Conservation (phyloP, 2,797 vertebrate species). For the Strix occidentalis region DNA sequence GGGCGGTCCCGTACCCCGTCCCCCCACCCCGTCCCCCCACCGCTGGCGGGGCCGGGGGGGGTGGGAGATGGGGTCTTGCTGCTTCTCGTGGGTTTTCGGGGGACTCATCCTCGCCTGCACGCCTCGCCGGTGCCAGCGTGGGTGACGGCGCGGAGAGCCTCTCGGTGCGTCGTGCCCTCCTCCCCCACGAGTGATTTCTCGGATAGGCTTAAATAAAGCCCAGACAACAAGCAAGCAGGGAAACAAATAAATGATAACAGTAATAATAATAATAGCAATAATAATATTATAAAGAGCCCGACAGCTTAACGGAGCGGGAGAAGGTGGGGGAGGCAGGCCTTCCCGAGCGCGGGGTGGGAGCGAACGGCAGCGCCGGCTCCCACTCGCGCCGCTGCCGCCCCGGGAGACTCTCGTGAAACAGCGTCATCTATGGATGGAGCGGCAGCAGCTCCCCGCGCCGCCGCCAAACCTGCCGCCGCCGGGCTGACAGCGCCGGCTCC, state of each 20-base stretch:
- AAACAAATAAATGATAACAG: neutral
- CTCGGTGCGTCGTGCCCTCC: neutral
- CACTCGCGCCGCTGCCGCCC: neutral
- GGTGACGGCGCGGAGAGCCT: neutral
- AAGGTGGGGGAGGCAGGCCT: neutral
- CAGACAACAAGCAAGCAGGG: neutral
- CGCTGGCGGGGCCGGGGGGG: neutral
- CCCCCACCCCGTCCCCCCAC: neutral
- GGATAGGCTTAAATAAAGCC: neutral
- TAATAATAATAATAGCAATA: neutral
- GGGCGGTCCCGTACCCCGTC: neutral
- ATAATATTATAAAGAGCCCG: neutral
- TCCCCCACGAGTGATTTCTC: neutral
- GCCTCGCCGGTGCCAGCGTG: neutral
- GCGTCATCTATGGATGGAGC: constrained; percentile 70
- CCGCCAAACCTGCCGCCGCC: neutral
- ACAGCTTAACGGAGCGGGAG: neutral
- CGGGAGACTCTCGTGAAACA: constrained; percentile 52
- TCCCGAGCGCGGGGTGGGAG: neutral
- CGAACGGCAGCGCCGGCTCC: neutral
- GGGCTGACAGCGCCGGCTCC: neutral
- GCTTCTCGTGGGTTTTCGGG: neutral
- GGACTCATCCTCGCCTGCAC: neutral
- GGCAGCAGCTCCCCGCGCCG: neutral
- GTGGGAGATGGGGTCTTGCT: neutral